These are phyloP conservation scores for Bedellia somnulentella DNA, from an alignment of 2,888 invertebrate genomes.

Conservation along the genomic window DNA sequence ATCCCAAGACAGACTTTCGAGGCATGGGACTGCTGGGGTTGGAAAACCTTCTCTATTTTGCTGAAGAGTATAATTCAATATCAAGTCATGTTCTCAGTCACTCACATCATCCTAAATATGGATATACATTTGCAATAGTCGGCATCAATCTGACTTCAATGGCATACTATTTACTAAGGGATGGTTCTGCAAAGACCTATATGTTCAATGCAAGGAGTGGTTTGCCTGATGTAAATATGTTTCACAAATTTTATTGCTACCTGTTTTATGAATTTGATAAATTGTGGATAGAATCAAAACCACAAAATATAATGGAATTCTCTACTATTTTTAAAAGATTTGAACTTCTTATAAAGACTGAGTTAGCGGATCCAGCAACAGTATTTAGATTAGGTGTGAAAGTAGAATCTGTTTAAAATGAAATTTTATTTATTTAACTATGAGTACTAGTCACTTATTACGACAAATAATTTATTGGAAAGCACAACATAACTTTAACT, in stretches of 20 bases:
- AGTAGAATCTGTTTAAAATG: conserved; percentile 67
- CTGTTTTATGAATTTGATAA: conserved; percentile 93
- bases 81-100: conserved; percentile 83
- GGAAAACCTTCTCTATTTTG: conserved; percentile 88
- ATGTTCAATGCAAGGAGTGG: conserved; percentile 80
- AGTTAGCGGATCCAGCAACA: conserved; percentile 68
- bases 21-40: conserved; percentile 96
- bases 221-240: conserved; percentile 70
- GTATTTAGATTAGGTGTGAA: conserved; percentile 80
- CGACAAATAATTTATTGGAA: no score
- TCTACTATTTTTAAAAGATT: conserved; percentile 84
- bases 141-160: conserved; percentile 95
- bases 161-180: conserved; percentile 78
- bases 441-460: no score
- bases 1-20: conserved; percentile 97
- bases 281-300: conserved; percentile 91
- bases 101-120: conserved; percentile 86
- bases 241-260: conserved; percentile 93
- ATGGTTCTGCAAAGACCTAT: conserved; percentile 85
- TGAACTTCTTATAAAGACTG: conserved; percentile 70
- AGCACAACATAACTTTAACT: no score
- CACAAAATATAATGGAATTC: conserved; percentile 95
- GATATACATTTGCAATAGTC: conserved; percentile 88
- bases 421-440: neutral
- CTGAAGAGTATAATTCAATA: conserved; percentile 75